Percentiles rank a stretch among this genome's conserved stretches.
Evolutionary conservation across 2,113 vertebrate genomes (phyloP).

Genomic region (Mellivora capensis): DNA sequence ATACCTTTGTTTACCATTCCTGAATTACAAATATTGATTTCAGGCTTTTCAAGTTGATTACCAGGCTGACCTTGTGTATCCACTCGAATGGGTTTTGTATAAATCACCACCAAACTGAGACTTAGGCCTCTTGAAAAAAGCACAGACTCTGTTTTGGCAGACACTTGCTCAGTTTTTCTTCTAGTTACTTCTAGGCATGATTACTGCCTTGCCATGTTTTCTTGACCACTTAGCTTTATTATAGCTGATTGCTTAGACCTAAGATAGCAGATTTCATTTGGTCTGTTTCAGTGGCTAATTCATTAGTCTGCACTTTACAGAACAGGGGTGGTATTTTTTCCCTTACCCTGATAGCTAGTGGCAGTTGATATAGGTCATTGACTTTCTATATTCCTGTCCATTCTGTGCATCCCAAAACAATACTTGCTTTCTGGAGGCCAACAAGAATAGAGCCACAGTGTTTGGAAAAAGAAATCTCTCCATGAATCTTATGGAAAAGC

Average conservation of each 20-base stretch:
- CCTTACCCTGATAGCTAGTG: not conserved
- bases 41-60: not conserved
- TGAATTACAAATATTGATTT: not conserved
- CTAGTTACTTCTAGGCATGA: not conserved
- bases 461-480: not conserved
- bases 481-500: not conserved
- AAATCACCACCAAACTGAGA: not conserved
- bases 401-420: not conserved
- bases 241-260: constrained; percentile 9
- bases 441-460: not conserved
- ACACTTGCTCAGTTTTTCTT: not conserved
- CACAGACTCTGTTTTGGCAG: constrained; percentile 11
- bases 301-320: constrained; percentile 9
- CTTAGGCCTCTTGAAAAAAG: not conserved
- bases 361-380: not conserved
- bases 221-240: constrained; percentile 2
- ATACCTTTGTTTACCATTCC: not conserved
- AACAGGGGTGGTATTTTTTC: not conserved
- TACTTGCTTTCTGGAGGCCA: not conserved
- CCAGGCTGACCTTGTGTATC: not conserved
- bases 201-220: not conserved
- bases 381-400: not conserved
- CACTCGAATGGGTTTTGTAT: not conserved
- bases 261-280: constrained; percentile 12
- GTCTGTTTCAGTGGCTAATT: not conserved